Evolutionary conservation across 2,888 invertebrate species (phyloP).

Genomic region (Patella caerulea): DNA sequence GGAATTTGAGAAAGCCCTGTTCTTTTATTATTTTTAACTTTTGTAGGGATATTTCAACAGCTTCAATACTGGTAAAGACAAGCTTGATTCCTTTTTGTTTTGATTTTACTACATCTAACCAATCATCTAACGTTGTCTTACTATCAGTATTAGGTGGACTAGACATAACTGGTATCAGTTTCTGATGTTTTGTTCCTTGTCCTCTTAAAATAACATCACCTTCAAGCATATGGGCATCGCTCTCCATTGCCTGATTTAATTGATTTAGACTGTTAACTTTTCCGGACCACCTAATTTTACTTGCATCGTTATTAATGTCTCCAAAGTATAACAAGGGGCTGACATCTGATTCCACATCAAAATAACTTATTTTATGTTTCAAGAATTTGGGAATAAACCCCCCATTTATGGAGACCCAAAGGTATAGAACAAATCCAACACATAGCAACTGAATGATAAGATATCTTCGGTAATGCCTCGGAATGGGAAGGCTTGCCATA

Average conservation of each 20-base stretch:
- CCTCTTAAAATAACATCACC: slow-evolving; percentile 82
- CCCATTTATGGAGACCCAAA: slow-evolving; percentile 38
- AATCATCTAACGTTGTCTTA: slow-evolving; percentile 82
- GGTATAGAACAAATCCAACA: slow-evolving; percentile 28
- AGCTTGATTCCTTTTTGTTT: slow-evolving; percentile 84
- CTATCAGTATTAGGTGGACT: slow-evolving; percentile 84
- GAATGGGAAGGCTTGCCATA: neutral
- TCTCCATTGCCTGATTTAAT: slow-evolving; percentile 48
- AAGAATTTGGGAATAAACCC: slow-evolving; percentile 57
- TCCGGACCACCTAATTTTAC: slow-evolving; percentile 60
- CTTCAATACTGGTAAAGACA: slow-evolving; percentile 87
- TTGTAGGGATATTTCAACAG: slow-evolving; percentile 74
- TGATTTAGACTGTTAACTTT: slow-evolving; percentile 49
- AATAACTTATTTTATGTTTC: slow-evolving; percentile 47
- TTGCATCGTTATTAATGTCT: slow-evolving; percentile 56
- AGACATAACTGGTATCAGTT: slow-evolving; percentile 84
- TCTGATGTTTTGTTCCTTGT: slow-evolving; percentile 71
- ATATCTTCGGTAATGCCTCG: slow-evolving; percentile 3
- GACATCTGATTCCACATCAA: slow-evolving; percentile 56
- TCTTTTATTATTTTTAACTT: slow-evolving; percentile 56
- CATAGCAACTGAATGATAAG: slow-evolving; percentile 17
- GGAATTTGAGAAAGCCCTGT: slow-evolving; percentile 52
- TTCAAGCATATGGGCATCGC: slow-evolving; percentile 80
- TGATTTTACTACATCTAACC: slow-evolving; percentile 77
- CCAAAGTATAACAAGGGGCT: slow-evolving; percentile 55